These are phyloP conservation scores for Ianthella basta DNA, from an alignment of 37 sponge, comb jelly and placozoan species.

Conservation along the genomic window DNA sequence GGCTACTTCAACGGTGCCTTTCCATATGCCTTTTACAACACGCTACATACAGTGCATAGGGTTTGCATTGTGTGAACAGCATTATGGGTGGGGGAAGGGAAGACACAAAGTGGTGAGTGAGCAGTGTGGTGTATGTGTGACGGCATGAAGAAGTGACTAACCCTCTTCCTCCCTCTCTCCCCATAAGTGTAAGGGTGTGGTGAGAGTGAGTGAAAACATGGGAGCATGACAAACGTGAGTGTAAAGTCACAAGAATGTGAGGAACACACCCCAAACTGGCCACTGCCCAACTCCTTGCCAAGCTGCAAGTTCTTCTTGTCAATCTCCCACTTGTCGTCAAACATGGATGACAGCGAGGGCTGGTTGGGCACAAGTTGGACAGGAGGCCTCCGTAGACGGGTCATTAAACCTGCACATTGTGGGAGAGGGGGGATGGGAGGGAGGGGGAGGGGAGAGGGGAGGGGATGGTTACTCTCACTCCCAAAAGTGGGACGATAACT, in stretches of 20 bases:
- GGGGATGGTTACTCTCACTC: background rate
- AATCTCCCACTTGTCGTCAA: conserved; percentile 92
- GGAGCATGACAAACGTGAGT: no score
- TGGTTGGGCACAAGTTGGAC: conserved; percentile 71
- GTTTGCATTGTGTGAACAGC: background rate
- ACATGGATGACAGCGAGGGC: conserved; percentile 59
- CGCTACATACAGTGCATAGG: conserved; percentile 46
- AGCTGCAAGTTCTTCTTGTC: conserved; percentile 69
- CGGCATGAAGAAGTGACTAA: no score
- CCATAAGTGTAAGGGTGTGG: no score
- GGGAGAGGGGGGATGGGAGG: background rate
- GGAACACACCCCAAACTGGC: conserved; percentile 93
- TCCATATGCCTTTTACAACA: conserved; percentile 88
- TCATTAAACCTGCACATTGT: conserved; percentile 58
- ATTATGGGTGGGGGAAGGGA: background rate
- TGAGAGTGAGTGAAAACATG: no score
- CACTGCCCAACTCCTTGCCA: conserved; percentile 91
- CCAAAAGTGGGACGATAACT: background rate
- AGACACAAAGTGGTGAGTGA: background rate
- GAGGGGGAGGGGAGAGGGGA: background rate
- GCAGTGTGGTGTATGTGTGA: no score
- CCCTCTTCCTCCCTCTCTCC: no score
- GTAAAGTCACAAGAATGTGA: no score
- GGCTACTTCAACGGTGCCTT: conserved; percentile 87
- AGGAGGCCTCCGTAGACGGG: conserved; percentile 77